Evolutionary conservation across 2,888 invertebrate genomes (phyloP).

Genomic region (Phyto melanocephala): DNA sequence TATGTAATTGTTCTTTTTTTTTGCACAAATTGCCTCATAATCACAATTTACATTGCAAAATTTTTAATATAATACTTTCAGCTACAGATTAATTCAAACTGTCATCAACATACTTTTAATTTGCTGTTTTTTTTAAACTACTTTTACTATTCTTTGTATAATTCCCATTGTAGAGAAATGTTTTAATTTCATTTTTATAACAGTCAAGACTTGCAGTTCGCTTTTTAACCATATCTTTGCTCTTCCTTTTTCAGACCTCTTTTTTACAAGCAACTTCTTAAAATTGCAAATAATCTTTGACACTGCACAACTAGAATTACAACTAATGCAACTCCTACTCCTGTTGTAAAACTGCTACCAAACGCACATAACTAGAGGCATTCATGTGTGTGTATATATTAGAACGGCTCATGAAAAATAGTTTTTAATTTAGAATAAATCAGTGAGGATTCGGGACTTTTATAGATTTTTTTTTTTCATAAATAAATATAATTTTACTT

Average conservation of each 20-base stretch:
- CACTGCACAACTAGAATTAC: background rate
- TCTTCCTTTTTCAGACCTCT: background rate
- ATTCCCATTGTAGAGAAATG: background rate
- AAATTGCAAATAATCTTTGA: background rate
- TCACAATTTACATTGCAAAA: constrained; percentile 27
- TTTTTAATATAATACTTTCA: background rate
- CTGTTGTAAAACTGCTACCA: background rate
- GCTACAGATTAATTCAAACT: constrained; percentile 34
- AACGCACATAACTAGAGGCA: background rate
- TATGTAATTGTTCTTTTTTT: too few species aligned
- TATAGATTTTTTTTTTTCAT: too few species aligned
- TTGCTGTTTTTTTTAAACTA: background rate
- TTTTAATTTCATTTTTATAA: constrained; percentile 22
- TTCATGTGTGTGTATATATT: background rate
- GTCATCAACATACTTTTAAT: constrained; percentile 29
- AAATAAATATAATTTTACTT: too few species aligned
- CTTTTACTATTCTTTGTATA: background rate
- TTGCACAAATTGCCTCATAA: background rate
- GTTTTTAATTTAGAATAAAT: too few species aligned
- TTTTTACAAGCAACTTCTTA: background rate
- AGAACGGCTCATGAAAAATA: too few species aligned
- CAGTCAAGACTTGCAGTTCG: background rate
- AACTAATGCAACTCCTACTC: background rate
- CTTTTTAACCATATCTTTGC: background rate
- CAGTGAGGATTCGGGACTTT: too few species aligned